Conservation (phyloP, 2,113 vertebrate genomes). For the Vidua chalybeata region DNA sequence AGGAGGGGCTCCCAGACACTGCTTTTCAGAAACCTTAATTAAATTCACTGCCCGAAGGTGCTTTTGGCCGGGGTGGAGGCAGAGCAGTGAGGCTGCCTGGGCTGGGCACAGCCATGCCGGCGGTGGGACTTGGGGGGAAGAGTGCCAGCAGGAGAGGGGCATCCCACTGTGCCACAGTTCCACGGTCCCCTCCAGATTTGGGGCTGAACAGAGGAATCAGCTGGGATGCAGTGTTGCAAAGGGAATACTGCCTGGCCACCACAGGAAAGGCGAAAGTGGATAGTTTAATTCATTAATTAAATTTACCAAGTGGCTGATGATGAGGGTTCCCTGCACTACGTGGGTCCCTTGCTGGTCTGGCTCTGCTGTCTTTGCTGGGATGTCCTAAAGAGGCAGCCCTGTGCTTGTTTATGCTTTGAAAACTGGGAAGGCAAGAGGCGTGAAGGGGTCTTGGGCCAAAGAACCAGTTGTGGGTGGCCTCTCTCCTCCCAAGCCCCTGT, state of each 20-base stretch:
- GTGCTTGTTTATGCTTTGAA: neutral
- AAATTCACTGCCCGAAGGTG: constrained; percentile 58
- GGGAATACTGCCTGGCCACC: neutral
- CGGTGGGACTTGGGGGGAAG: neutral
- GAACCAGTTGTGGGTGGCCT: neutral
- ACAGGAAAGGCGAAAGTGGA: neutral
- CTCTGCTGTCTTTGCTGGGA: fast-evolving
- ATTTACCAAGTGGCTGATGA: fast-evolving
- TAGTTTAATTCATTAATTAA: neutral
- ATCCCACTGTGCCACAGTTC: neutral
- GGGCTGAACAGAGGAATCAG: neutral
- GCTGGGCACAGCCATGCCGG: fast-evolving
- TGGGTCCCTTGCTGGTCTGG: neutral
- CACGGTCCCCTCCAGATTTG: fast-evolving
- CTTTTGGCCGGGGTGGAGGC: neutral
- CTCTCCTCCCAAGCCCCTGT: neutral
- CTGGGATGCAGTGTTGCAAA: neutral
- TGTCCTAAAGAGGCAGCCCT: fast-evolving
- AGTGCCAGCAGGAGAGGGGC: neutral
- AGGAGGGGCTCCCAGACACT: constrained; percentile 53
- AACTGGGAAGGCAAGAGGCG: neutral
- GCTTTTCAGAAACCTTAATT: constrained; percentile 63
- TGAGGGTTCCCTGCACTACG: neutral
- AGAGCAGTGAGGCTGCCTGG: neutral
- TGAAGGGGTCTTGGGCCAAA: neutral